Evolutionary conservation across 2,888 invertebrate species (phyloP).

Genomic region (Callimorpha dominula): DNA sequence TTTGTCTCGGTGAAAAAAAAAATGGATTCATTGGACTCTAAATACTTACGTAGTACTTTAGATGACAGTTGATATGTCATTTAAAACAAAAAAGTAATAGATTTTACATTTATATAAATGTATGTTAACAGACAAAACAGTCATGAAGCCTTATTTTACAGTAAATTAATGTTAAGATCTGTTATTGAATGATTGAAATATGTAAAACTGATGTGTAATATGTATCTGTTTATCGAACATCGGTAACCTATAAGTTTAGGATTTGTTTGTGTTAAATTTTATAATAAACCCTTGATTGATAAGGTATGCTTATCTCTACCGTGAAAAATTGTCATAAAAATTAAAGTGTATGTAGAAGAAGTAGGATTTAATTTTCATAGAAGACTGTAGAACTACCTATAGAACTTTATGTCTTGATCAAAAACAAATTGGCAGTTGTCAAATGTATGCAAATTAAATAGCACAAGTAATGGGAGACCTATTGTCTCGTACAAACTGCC

Average conservation of each 20-base stretch:
- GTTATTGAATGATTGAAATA: slow-evolving; percentile 37
- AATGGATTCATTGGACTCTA: slow-evolving; percentile 40
- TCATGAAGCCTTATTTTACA: slow-evolving; percentile 29
- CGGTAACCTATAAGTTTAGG: slow-evolving; percentile 29
- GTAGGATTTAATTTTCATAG: slow-evolving; percentile 54
- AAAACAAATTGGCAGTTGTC: slow-evolving; percentile 80
- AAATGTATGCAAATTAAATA: slow-evolving; percentile 41
- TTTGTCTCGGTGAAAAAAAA: slow-evolving; percentile 61
- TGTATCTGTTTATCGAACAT: slow-evolving; percentile 23
- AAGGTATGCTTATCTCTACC: not conserved
- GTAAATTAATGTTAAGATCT: slow-evolving; percentile 21
- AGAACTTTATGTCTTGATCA: slow-evolving; percentile 54
- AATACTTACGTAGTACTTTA: slow-evolving; percentile 9
- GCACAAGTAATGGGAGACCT: slow-evolving; percentile 44
- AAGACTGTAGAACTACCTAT: slow-evolving; percentile 73
- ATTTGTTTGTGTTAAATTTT: slow-evolving; percentile 6
- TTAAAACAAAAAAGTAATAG: slow-evolving; percentile 22
- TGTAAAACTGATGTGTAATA: slow-evolving; percentile 45
- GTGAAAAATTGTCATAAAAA: slow-evolving; percentile 24
- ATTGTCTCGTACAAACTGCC: slow-evolving; percentile 73
- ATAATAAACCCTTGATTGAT: not conserved
- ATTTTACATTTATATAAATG: slow-evolving; percentile 24
- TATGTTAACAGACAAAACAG: slow-evolving; percentile 28
- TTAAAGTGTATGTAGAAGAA: slow-evolving; percentile 31
- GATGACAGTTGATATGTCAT: slow-evolving; percentile 31